phyloP scores from a whole-genome alignment of 2,113 vertebrate genomes.

The Alces alces region DNA sequence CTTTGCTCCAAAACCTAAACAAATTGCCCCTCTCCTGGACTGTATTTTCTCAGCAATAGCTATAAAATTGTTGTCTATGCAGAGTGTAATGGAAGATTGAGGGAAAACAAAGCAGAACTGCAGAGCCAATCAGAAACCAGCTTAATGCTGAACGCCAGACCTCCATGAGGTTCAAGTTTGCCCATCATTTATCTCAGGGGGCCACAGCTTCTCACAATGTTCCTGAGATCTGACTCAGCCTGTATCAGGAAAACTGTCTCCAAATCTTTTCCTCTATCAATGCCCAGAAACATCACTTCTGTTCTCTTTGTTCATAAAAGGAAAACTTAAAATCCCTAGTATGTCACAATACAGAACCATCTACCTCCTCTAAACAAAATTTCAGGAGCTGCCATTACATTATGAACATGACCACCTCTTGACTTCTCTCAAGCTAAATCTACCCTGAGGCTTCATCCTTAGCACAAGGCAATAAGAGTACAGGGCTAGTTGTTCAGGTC shows the following conservation, averaged over 20 bases:
- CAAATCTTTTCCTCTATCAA: neutral
- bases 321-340: neutral
- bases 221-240: neutral
- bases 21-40: neutral
- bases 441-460: neutral
- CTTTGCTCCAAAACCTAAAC: neutral
- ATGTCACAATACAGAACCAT: neutral
- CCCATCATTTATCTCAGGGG: neutral
- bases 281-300: neutral
- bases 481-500: no score
- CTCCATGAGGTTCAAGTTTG: neutral
- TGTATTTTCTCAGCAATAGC: neutral
- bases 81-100: neutral
- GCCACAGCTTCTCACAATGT: neutral
- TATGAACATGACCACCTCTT: neutral
- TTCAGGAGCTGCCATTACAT: neutral
- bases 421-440: neutral
- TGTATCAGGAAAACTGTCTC: neutral
- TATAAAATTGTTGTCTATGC: neutral
- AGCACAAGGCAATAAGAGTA: no score
- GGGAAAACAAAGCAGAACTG: neutral
- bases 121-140: neutral
- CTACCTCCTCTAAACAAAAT: neutral
- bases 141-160: neutral
- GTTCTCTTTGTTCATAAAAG: neutral